Percentiles rank a stretch among this genome's conserved stretches.
These are phyloP conservation scores for Smutsia temminckii DNA, from an alignment of 2,797 vertebrate genomes.

Conservation along the genomic window DNA sequence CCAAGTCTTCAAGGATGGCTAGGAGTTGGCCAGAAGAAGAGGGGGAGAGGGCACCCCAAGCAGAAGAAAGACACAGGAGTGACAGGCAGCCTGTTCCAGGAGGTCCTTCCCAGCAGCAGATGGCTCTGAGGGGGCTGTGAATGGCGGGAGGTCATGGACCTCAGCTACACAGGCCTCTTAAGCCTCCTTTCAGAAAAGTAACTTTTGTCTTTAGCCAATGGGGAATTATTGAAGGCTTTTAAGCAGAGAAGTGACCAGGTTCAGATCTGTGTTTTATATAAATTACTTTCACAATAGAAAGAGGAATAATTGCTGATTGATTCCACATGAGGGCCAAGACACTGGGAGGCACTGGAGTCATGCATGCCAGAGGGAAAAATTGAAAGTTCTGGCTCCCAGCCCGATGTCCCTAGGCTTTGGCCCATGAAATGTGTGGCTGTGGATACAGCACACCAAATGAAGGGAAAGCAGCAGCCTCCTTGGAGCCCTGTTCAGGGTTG, in stretches of 20 bases:
- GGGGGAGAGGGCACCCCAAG: too few relatives aligned
- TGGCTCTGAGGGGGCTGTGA: background rate
- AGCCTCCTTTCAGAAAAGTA: background rate
- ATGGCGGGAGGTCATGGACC: background rate
- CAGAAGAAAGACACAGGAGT: background rate
- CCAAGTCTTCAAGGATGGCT: background rate
- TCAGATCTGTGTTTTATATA: conserved; percentile 15
- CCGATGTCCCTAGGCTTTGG: background rate
- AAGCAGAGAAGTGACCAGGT: background rate
- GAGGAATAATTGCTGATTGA: background rate
- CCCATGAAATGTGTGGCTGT: background rate
- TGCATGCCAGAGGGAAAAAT: background rate
- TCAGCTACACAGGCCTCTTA: fast-evolving
- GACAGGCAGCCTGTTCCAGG: background rate
- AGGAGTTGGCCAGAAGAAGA: background rate
- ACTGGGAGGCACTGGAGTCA: too few relatives aligned
- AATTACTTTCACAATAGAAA: conserved; percentile 41
- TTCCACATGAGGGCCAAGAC: background rate
- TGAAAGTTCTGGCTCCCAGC: background rate
- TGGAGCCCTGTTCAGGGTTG: fast-evolving
- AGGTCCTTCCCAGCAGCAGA: background rate
- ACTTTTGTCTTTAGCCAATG: background rate
- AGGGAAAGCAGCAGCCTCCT: background rate
- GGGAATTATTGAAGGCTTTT: background rate
- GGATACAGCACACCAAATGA: background rate